Conservation (phyloP, 2,888 invertebrate genomes). For the Glaucopsyche alexis region DNA sequence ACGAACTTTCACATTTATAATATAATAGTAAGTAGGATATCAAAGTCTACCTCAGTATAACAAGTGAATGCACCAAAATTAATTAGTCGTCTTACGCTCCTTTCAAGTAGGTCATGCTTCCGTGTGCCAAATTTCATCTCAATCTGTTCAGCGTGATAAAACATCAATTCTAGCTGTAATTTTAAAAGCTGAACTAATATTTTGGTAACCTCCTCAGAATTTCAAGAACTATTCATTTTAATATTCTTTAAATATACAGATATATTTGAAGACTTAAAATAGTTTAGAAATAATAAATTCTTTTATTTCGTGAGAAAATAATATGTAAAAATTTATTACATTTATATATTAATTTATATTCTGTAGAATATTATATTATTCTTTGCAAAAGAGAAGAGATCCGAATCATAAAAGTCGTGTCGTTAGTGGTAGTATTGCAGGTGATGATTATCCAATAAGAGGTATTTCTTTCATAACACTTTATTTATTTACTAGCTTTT, state of each 20-base stretch:
- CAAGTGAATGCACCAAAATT: conserved; percentile 14
- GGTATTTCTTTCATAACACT: no score
- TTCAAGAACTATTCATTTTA: not conserved
- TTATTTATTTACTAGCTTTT: no score
- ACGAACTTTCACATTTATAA: no score
- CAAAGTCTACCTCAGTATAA: conserved; percentile 9
- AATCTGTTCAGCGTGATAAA: conserved; percentile 17
- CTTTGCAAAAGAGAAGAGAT: no score
- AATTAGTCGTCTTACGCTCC: conserved; percentile 9
- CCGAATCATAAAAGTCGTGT: no score
- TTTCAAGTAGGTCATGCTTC: conserved; percentile 19
- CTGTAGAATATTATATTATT: no score
- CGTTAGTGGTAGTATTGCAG: no score
- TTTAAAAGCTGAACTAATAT: not conserved
- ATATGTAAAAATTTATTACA: no score
- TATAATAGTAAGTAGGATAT: not conserved
- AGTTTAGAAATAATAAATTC: not conserved
- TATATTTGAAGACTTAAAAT: not conserved
- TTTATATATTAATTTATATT: no score
- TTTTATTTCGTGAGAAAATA: no score
- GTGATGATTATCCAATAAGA: no score
- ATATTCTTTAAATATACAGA: not conserved
- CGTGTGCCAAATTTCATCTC: conserved; percentile 8
- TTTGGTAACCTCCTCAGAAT: not conserved
- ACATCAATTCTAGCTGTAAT: conserved; percentile 2